Percentiles rank a stretch among this genome's conserved stretches.
Conservation (phyloP, 2,888 invertebrate genomes). For the Idaea aversata region DNA sequence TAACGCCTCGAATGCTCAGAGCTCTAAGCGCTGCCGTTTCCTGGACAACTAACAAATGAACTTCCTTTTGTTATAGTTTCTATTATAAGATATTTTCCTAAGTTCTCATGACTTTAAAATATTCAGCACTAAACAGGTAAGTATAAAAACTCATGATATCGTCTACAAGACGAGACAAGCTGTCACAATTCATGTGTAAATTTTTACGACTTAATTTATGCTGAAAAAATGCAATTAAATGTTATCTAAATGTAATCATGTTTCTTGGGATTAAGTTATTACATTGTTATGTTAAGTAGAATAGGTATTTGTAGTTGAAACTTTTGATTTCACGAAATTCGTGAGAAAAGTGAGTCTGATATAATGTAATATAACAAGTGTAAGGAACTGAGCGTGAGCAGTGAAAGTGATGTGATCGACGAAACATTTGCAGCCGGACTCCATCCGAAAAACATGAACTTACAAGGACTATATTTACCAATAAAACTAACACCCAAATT, state of each 20-base stretch:
- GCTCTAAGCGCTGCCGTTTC: not conserved
- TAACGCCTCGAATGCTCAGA: not conserved
- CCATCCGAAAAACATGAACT: not conserved
- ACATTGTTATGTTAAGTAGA: slow-evolving; percentile 15
- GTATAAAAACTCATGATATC: not conserved
- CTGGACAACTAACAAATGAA: not conserved
- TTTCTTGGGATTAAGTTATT: slow-evolving; percentile 21
- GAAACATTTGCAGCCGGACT: not conserved
- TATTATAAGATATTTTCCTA: not conserved
- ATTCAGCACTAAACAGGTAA: not conserved
- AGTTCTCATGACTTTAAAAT: not conserved
- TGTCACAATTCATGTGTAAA: slow-evolving; percentile 4
- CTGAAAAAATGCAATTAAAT: slow-evolving; percentile 4
- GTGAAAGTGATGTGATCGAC: slow-evolving; percentile 2
- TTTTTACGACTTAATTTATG: not conserved
- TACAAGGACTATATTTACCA: not conserved
- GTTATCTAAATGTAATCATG: slow-evolving; percentile 23
- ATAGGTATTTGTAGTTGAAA: slow-evolving; percentile 18
- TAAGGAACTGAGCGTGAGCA: not conserved
- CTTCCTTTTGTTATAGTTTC: not conserved
- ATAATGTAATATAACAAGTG: not conserved
- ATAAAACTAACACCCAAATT: not conserved
- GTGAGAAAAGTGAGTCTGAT: slow-evolving; percentile 21
- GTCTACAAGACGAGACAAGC: not conserved
- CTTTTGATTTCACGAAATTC: slow-evolving; percentile 28